Conservation (phyloP, 2,797 vertebrate genomes). For the Sebastiscus tertius region DNA sequence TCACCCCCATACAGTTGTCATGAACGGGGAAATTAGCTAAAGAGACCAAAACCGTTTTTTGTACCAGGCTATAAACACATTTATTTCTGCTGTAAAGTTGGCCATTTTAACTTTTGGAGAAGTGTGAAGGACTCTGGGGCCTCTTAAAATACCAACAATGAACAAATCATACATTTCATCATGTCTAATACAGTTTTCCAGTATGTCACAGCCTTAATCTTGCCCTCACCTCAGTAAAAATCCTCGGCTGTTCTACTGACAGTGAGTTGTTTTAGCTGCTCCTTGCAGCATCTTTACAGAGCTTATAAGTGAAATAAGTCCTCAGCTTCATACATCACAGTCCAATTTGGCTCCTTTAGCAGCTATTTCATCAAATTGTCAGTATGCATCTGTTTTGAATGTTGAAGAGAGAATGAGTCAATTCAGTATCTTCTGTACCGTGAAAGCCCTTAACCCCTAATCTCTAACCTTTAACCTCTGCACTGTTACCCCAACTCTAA, state of each 20-base stretch:
- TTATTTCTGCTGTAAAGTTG: too few species aligned
- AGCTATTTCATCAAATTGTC: constrained; percentile 7
- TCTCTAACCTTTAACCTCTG: constrained; percentile 57
- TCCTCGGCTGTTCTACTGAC: neutral
- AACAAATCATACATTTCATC: neutral
- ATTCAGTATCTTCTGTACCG: constrained; percentile 28
- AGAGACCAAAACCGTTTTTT: too few species aligned
- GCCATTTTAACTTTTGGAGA: too few species aligned
- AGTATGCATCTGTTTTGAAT: constrained; percentile 44
- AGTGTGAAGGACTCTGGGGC: neutral
- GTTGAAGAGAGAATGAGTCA: constrained; percentile 29
- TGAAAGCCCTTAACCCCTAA: constrained; percentile 60
- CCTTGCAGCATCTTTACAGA: neutral
- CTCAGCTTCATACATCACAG: constrained; percentile 4
- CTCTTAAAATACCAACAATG: neutral
- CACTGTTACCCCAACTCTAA: constrained; percentile 48
- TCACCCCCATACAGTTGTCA: too few species aligned
- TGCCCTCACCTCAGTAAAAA: neutral
- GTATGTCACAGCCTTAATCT: neutral
- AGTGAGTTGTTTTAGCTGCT: constrained; percentile 1
- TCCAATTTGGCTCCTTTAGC: neutral
- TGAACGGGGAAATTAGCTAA: too few species aligned
- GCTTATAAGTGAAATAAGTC: neutral
- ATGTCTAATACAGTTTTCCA: neutral
- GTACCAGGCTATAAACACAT: too few species aligned